A percentile compares a stretch with the other conserved stretches of the same genome.
Evolutionary conservation across 2,797 vertebrate species (phyloP).

Genomic region (Coccyzus lansbergi): DNA sequence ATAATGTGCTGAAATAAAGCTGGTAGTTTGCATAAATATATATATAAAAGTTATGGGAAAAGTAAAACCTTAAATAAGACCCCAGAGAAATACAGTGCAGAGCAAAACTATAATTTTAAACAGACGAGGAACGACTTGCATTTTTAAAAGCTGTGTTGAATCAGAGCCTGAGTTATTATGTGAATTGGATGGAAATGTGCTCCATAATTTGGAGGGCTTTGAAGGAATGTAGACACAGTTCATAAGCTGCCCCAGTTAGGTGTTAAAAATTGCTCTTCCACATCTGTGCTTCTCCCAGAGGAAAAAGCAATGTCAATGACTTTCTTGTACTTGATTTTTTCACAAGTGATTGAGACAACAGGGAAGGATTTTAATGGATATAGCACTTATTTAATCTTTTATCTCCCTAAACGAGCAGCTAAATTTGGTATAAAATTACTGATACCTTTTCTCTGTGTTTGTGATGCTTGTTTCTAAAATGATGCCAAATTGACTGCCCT

Average conservation of each 20-base stretch:
- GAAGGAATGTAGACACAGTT: constrained; percentile 21
- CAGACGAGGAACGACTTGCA: constrained; percentile 12
- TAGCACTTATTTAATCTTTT: constrained; percentile 9
- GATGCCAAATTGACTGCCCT: constrained; percentile 22
- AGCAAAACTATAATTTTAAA: constrained; percentile 35
- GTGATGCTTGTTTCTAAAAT: constrained; percentile 36
- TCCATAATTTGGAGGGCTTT: not conserved
- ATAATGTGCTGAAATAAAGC: not conserved
- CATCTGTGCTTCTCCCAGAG: constrained; percentile 47
- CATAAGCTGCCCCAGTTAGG: constrained; percentile 53
- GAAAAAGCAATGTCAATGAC: constrained; percentile 47
- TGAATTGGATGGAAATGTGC: constrained; percentile 35
- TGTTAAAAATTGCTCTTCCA: constrained; percentile 57
- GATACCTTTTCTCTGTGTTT: not conserved
- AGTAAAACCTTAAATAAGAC: not conserved
- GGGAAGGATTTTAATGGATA: constrained; percentile 37
- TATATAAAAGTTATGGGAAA: not conserved
- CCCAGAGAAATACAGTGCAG: not conserved
- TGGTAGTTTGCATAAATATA: not conserved
- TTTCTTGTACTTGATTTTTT: constrained; percentile 29
- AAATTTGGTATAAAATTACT: constrained; percentile 48
- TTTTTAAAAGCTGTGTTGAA: constrained; percentile 28
- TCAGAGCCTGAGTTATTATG: constrained; percentile 33
- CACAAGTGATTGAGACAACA: not conserved
- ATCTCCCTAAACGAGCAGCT: constrained; percentile 28